Conservation (phyloP, 2,888 invertebrate species). For the Sialis fuliginosa region DNA sequence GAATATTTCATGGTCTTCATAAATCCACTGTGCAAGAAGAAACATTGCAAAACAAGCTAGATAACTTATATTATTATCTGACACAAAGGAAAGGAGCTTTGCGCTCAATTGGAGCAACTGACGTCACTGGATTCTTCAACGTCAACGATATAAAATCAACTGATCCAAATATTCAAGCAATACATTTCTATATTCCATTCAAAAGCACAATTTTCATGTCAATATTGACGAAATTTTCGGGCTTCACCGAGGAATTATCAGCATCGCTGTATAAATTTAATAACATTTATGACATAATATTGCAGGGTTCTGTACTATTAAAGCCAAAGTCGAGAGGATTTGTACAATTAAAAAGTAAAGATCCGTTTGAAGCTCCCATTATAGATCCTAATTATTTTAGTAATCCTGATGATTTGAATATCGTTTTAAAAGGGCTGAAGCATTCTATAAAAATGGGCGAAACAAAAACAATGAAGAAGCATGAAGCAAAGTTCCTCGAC, state of each 20-base stretch:
- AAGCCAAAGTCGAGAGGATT: conserved; percentile 33
- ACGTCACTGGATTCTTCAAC: conserved; percentile 31
- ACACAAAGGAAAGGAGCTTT: conserved; percentile 28
- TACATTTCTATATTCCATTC: conserved; percentile 15
- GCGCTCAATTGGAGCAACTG: conserved; percentile 24
- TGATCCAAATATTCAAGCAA: conserved; percentile 33
- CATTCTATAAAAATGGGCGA: conserved; percentile 22
- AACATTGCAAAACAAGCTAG: too few species aligned
- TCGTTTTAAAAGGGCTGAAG: conserved; percentile 30
- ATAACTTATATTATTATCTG: too few species aligned
- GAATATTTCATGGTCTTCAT: conserved; percentile 5
- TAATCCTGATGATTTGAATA: conserved; percentile 32
- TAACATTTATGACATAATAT: too few species aligned
- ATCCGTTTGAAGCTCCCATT: conserved; percentile 38
- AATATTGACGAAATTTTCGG: neutral
- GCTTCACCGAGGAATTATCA: neutral
- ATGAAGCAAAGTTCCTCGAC: conserved; percentile 20
- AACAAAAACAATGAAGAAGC: conserved; percentile 23
- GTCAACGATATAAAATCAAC: conserved; percentile 22
- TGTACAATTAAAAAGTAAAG: conserved; percentile 30
- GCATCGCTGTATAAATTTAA: neutral
- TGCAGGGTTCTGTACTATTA: neutral
- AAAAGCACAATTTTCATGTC: neutral
- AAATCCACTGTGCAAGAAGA: neutral
- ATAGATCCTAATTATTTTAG: conserved; percentile 45